These are phyloP conservation scores for Drosophila littoralis DNA, from an alignment of 1,140 invertebrate genomes.

Conservation along the genomic window DNA sequence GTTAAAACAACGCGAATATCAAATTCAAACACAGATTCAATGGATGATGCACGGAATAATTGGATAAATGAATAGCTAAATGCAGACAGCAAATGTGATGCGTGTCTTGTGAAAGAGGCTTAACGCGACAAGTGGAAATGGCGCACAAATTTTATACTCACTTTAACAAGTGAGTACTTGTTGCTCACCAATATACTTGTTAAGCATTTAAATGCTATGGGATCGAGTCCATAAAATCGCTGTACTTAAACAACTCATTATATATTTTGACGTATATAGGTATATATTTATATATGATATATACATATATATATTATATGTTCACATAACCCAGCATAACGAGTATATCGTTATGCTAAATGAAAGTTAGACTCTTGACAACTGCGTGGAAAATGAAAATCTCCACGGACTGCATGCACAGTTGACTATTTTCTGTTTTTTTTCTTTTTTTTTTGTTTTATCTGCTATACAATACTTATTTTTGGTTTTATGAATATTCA, in stretches of 20 bases:
- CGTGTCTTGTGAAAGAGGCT: slow-evolving; percentile 3
- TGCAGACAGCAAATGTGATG: slow-evolving; percentile 20
- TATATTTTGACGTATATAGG: neutral
- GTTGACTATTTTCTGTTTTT: neutral
- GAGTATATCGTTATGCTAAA: slow-evolving; percentile 15
- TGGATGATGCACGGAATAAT: slow-evolving; percentile 41
- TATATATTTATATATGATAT: neutral
- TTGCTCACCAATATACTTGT: neutral
- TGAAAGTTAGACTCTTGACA: slow-evolving; percentile 12
- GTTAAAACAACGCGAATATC: slow-evolving; percentile 31
- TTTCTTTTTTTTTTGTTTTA: neutral
- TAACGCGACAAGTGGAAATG: neutral
- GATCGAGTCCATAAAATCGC: neutral
- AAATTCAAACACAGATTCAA: slow-evolving; percentile 28
- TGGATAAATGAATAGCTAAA: slow-evolving; percentile 19
- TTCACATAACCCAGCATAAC: neutral
- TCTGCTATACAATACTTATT: neutral
- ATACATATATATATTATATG: neutral
- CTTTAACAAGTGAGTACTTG: neutral
- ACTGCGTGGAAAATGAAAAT: neutral
- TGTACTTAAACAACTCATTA: neutral
- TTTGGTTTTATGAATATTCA: slow-evolving; percentile 50
- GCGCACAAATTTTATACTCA: neutral
- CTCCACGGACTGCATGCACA: neutral
- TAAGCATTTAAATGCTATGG: too few relatives aligned